Evolutionary conservation across 2,888 invertebrate species (phyloP).

Genomic region (Tridacna gigas): DNA sequence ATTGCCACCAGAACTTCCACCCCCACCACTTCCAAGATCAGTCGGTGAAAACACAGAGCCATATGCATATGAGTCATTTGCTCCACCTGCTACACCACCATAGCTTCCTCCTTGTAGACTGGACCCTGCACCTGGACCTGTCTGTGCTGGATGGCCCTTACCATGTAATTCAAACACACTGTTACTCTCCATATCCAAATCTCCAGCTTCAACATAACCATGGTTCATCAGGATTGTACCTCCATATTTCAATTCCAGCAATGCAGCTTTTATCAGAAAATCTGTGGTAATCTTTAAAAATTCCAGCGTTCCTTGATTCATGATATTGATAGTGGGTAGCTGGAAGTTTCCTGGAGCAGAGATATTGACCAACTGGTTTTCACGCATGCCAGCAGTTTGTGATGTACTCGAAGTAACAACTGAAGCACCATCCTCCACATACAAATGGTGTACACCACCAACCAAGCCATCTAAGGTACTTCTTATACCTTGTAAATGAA

Average conservation of each 20-base stretch:
- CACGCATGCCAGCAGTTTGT: conserved; percentile 73
- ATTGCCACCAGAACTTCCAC: conserved; percentile 63
- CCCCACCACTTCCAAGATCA: conserved; percentile 76
- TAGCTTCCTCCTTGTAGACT: conserved; percentile 68
- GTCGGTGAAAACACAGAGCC: conserved; percentile 74
- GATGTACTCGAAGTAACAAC: conserved; percentile 69
- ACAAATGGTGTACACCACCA: conserved; percentile 77
- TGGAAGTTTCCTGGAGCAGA: conserved; percentile 73
- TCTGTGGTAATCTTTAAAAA: conserved; percentile 65
- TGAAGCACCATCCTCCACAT: conserved; percentile 69
- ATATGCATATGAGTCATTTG: conserved; percentile 59
- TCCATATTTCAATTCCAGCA: conserved; percentile 74
- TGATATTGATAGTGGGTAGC: conserved; percentile 73
- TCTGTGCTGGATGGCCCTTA: conserved; percentile 59
- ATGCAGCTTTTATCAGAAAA: conserved; percentile 70
- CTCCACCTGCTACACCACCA: conserved; percentile 71
- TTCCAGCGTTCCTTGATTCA: conserved; percentile 65
- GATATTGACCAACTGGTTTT: conserved; percentile 62
- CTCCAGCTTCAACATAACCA: conserved; percentile 71
- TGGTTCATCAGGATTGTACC: conserved; percentile 74
- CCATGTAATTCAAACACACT: conserved; percentile 69
- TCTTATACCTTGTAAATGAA: conserved; percentile 76
- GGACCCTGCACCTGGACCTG: conserved; percentile 68
- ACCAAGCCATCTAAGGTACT: conserved; percentile 71
- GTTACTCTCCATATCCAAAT: conserved; percentile 72